Evolutionary conservation across 1,140 invertebrate genomes (phyloP).

Genomic region (Meloidogyne floridensis): DNA sequence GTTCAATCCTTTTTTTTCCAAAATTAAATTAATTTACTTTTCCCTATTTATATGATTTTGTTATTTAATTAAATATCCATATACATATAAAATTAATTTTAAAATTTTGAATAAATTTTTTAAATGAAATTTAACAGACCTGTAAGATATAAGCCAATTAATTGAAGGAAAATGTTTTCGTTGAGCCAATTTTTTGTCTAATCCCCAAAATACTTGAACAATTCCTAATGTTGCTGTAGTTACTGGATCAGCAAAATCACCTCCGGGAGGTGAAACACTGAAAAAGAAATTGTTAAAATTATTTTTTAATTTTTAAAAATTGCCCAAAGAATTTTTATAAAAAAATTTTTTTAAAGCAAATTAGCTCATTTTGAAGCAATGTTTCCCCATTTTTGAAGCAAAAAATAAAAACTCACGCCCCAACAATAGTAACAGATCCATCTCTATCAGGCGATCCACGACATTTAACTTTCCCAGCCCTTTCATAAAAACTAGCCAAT

Average conservation of each 20-base stretch:
- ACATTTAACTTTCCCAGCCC: slow-evolving; percentile 93
- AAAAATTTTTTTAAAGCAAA: too few species aligned
- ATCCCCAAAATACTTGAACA: slow-evolving; percentile 99
- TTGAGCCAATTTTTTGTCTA: slow-evolving; percentile 98
- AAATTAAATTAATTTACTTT: too few species aligned
- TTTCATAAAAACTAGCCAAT: slow-evolving; percentile 92
- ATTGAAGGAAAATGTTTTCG: slow-evolving; percentile 99
- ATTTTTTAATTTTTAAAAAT: too few species aligned
- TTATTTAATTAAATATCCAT: neutral
- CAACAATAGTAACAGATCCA: slow-evolving; percentile 97
- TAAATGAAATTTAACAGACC: slow-evolving; percentile 45
- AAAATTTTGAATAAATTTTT: neutral
- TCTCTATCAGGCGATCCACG: slow-evolving; percentile 96
- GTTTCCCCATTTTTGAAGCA: neutral
- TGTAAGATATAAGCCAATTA: slow-evolving; percentile 99
- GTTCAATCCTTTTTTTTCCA: neutral
- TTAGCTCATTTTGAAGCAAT: neutral
- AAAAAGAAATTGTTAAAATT: slow-evolving; percentile 35
- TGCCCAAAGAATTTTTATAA: too few species aligned
- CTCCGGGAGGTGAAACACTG: slow-evolving; percentile 93
- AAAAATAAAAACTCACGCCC: slow-evolving; percentile 73
- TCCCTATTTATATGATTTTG: neutral
- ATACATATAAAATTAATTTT: too few species aligned
- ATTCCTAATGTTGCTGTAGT: slow-evolving; percentile 98
- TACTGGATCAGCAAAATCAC: slow-evolving; percentile 99